These are phyloP conservation scores for Slavum lentiscoides DNA, from an alignment of 2,888 invertebrate genomes.

Conservation along the genomic window DNA sequence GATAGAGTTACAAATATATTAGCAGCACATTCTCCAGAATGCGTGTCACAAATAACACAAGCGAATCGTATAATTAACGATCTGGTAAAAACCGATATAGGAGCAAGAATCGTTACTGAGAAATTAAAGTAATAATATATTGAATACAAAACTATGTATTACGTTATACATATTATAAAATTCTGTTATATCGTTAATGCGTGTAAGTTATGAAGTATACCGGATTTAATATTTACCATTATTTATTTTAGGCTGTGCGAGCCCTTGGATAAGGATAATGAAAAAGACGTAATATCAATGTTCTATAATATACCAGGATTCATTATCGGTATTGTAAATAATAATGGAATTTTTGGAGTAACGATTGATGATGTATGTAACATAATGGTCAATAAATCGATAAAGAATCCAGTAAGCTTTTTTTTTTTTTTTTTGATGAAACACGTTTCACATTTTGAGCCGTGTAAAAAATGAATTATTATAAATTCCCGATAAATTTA, in stretches of 20 bases:
- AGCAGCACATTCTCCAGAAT: too few species aligned
- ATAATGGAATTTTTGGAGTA: conserved; percentile 73
- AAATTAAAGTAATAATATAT: conserved; percentile 70
- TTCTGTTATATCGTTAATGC: too few species aligned
- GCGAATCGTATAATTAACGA: too few species aligned
- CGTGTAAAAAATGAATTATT: too few species aligned
- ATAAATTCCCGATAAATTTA: too few species aligned
- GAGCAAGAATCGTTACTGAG: conserved; percentile 69
- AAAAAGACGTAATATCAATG: conserved; percentile 76
- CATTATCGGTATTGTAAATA: conserved; percentile 92
- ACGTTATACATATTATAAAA: neutral
- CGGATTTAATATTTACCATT: too few species aligned
- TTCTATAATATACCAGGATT: conserved; percentile 81
- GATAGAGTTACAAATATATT: conserved; percentile 76
- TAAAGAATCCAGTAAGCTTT: conserved; percentile 64
- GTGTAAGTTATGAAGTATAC: too few species aligned
- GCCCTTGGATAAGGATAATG: conserved; percentile 68
- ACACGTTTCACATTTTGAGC: neutral
- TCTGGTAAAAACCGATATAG: too few species aligned
- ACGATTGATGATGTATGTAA: conserved; percentile 82
- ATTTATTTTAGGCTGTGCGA: conserved; percentile 71
- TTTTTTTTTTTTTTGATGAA: too few species aligned
- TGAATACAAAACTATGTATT: neutral
- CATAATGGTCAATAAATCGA: conserved; percentile 69
- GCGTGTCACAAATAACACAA: too few species aligned